Percentiles rank a stretch among this genome's conserved stretches.
These are phyloP conservation scores for Brachionus asplanchnoidis DNA, from an alignment of 1,140 invertebrate genomes.

Conservation along the genomic window DNA sequence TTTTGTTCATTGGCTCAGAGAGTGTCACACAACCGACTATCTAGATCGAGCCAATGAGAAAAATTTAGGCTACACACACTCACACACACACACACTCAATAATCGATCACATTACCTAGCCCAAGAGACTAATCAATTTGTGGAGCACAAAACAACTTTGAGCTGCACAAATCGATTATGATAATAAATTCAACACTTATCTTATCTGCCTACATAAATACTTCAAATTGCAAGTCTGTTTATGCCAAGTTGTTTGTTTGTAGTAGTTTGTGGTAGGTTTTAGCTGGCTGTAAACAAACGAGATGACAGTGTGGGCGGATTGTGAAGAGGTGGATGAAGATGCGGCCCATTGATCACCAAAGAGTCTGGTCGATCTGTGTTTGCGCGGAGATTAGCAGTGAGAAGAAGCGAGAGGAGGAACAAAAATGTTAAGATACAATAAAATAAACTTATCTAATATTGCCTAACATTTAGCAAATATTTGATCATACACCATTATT, in stretches of 20 bases:
- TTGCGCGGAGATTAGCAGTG: not conserved
- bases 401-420: not conserved
- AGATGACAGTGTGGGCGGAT: not conserved
- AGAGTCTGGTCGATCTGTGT: not conserved
- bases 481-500: conserved; percentile 10
- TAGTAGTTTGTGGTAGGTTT: not conserved
- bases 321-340: not conserved
- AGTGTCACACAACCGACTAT: not conserved
- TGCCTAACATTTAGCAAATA: conserved; percentile 28
- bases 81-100: not conserved
- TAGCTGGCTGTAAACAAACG: not conserved
- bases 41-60: not conserved
- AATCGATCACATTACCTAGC: not conserved
- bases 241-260: not conserved
- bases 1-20: not conserved
- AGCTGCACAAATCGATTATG: not conserved
- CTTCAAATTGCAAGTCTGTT: not conserved
- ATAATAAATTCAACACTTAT: conserved; percentile 15
- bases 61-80: not conserved
- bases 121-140: not conserved
- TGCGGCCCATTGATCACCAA: not conserved
- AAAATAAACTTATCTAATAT: conserved; percentile 22
- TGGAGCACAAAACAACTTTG: not conserved
- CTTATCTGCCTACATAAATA: conserved; percentile 21
- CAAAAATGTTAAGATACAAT: not conserved